Conservation (phyloP, 1,140 invertebrate genomes). For the Cydia fagiglandana region DNA sequence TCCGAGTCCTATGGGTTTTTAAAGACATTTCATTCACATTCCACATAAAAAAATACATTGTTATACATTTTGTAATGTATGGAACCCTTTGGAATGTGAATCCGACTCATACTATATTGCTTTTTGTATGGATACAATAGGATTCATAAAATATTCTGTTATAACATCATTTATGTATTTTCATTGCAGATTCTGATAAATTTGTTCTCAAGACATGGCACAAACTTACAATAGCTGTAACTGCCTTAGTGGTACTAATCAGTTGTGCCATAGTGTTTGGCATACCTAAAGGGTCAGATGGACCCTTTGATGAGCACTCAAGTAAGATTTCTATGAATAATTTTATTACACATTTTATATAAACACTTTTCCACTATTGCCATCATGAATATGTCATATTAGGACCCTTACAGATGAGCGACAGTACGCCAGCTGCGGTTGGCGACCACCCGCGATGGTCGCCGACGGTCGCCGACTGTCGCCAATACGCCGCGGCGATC, state of each 20-base stretch:
- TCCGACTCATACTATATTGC: too few relatives aligned
- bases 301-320: constrained; percentile 31
- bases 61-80: too few relatives aligned
- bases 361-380: not conserved
- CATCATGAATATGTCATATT: not conserved
- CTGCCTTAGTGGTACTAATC: constrained; percentile 52
- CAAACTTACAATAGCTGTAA: constrained; percentile 52
- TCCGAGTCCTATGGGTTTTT: too few relatives aligned
- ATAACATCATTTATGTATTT: constrained; percentile 17
- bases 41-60: too few relatives aligned
- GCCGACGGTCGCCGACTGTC: too few relatives aligned
- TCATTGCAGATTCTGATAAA: constrained; percentile 47
- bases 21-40: too few relatives aligned
- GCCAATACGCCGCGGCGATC: too few relatives aligned
- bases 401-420: too few relatives aligned
- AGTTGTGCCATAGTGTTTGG: constrained; percentile 52
- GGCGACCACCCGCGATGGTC: too few relatives aligned
- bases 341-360: not conserved
- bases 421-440: too few relatives aligned
- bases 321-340: constrained; percentile 1
- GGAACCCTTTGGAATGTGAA: too few relatives aligned
- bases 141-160: not conserved
- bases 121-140: too few relatives aligned
- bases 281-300: constrained; percentile 42
- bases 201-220: constrained; percentile 53